Evolutionary conservation across 2,797 vertebrate genomes (phyloP).

Genomic region (Microtus californicus): DNA sequence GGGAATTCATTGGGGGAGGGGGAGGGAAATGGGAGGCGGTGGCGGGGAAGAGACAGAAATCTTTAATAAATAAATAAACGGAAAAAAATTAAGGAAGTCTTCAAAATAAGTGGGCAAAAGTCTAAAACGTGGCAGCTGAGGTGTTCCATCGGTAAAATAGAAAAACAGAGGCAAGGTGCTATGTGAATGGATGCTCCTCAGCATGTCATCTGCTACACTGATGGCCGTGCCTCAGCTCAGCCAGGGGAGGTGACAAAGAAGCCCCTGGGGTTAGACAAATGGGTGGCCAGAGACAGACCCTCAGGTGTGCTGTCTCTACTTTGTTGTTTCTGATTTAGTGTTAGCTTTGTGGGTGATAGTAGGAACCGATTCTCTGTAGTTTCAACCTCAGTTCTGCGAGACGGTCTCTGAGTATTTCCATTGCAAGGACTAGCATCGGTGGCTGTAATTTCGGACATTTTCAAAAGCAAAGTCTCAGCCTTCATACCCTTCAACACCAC

Average conservation of each 20-base stretch:
- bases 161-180: background rate
- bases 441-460: background rate
- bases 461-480: background rate
- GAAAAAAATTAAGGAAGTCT: background rate
- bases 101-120: background rate
- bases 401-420: background rate
- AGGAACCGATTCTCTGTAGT: background rate
- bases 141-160: background rate
- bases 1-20: no score
- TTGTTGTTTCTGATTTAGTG: background rate
- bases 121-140: background rate
- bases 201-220: background rate
- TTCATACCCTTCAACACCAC: background rate
- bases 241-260: accelerated
- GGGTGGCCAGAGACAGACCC: background rate
- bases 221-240: background rate
- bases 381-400: background rate
- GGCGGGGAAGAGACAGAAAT: no score
- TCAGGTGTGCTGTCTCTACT: background rate
- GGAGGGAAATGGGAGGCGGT: no score
- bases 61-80: no score
- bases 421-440: background rate
- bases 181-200: background rate
- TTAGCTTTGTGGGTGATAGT: background rate
- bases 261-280: background rate